These are phyloP conservation scores for Drosophila silvestris DNA, from an alignment of 2,888 invertebrate species.

Conservation along the genomic window DNA sequence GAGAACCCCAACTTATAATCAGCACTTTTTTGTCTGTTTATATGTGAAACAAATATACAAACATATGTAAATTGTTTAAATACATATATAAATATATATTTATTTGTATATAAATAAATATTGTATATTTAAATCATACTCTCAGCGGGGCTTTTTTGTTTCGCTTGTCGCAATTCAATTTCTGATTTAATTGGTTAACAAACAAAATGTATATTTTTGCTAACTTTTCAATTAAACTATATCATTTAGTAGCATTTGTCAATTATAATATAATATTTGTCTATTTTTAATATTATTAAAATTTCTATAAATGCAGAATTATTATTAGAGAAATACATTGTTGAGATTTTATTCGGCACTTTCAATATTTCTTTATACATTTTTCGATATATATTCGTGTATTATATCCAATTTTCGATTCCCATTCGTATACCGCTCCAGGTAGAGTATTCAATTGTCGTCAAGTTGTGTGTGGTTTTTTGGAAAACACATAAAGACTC, in stretches of 20 bases:
- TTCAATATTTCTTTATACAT: not conserved
- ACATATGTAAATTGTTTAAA: not conserved
- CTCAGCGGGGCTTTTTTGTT: not conserved
- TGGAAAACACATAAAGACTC: not conserved
- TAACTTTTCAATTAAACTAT: not conserved
- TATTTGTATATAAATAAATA: not conserved
- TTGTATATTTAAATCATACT: not conserved
- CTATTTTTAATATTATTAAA: not conserved
- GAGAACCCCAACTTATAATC: conserved; percentile 20
- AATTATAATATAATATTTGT: not conserved
- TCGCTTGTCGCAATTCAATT: not conserved
- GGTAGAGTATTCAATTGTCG: not conserved
- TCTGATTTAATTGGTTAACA: not conserved
- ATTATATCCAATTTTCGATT: not conserved
- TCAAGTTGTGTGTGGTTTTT: not conserved
- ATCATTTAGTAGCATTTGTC: too few relatives aligned
- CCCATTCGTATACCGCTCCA: not conserved
- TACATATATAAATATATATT: not conserved
- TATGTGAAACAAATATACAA: not conserved
- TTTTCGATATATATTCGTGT: not conserved
- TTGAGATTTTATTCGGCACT: not conserved
- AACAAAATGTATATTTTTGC: not conserved
- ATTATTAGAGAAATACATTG: not conserved
- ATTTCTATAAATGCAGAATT: not conserved
- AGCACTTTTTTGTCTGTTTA: conserved; percentile 19